phyloP scores from a whole-genome alignment of 2,888 invertebrate genomes.

The Eilema caniola region DNA sequence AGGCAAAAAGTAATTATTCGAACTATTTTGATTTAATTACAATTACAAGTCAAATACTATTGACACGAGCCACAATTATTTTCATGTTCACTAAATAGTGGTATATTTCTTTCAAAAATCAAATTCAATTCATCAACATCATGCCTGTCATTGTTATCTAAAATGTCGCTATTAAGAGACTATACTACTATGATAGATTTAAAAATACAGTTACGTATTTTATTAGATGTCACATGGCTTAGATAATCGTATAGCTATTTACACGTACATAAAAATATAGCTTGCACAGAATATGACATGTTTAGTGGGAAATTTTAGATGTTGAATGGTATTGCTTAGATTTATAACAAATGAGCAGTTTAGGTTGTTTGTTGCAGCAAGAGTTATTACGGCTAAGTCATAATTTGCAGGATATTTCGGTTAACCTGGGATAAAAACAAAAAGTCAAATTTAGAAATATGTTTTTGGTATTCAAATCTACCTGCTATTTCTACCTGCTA shows the following conservation, averaged over 20 bases:
- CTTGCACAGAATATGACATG: conserved; percentile 76
- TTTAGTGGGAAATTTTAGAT: conserved; percentile 70
- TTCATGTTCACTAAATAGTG: neutral
- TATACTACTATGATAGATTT: conserved; percentile 15
- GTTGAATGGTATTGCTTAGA: conserved; percentile 62
- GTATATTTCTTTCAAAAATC: neutral
- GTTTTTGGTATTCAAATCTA: neutral
- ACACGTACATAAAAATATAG: conserved; percentile 75
- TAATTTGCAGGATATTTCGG: conserved; percentile 9
- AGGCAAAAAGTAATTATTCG: conserved; percentile 1
- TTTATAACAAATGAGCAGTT: conserved; percentile 35
- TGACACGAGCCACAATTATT: neutral
- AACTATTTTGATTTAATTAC: neutral
- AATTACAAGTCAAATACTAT: neutral
- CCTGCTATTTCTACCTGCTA: conserved; percentile 19
- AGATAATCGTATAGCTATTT: conserved; percentile 71
- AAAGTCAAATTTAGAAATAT: conserved; percentile 13
- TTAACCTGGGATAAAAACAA: conserved; percentile 32
- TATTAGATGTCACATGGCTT: conserved; percentile 64
- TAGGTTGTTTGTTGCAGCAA: conserved; percentile 24
- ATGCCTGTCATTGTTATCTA: conserved; percentile 22
- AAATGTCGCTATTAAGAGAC: conserved; percentile 24
- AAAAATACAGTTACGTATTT: conserved; percentile 26
- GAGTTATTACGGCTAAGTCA: conserved; percentile 18
- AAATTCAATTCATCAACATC: conserved; percentile 10